phyloP scores from a whole-genome alignment of 2,888 invertebrate genomes.

The Strigamia transsilvanica region DNA sequence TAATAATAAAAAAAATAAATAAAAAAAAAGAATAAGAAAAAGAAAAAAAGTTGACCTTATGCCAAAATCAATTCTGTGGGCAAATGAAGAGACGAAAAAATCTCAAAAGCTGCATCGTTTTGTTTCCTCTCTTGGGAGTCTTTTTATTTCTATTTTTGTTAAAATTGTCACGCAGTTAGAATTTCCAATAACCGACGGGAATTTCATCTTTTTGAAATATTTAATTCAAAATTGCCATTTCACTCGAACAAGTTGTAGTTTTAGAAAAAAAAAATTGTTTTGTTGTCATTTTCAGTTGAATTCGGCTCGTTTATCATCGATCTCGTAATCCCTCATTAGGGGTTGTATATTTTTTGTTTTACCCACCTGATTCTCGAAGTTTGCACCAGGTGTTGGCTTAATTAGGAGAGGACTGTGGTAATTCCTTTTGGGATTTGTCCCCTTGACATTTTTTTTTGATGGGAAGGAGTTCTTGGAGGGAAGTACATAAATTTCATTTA shows the following conservation, averaged over 20 bases:
- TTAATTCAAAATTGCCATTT: neutral
- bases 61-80: constrained; percentile 18
- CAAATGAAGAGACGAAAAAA: constrained; percentile 11
- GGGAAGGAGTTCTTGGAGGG: neutral
- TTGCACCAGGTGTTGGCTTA: constrained; percentile 16
- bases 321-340: neutral
- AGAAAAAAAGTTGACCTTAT: neutral
- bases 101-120: constrained; percentile 15
- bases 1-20: neutral
- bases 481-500: constrained; percentile 15
- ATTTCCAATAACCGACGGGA: neutral
- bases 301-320: neutral
- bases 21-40: too few relatives aligned
- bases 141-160: neutral
- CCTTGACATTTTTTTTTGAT: constrained; percentile 13
- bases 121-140: neutral
- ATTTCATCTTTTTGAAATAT: neutral
- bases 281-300: neutral
- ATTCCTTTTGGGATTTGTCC: constrained; percentile 4
- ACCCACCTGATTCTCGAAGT: constrained; percentile 2
- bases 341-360: neutral
- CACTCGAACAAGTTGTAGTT: neutral
- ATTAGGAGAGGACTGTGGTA: constrained; percentile 15
- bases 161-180: neutral
- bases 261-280: too few relatives aligned